Evolutionary conservation across 2,113 vertebrate species (phyloP), one percentile per base, ranked within the genome.

Genomic region (Ailurus styani): DNA sequence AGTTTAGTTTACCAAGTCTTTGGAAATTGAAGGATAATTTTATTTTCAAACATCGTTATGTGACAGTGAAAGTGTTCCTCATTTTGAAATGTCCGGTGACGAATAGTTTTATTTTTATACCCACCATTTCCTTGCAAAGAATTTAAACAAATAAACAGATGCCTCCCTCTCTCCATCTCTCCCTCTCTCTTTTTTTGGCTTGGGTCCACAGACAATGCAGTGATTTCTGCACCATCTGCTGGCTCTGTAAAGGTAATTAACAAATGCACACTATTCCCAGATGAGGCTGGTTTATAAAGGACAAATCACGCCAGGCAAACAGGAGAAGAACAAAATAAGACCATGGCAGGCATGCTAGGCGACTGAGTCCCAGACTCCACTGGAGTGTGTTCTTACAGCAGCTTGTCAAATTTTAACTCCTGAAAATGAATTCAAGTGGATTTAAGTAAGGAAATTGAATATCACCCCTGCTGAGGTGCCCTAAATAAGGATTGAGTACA

Each of bases 121-220:
- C 97, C 97, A 95, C 79, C 5, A 0, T 98, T 98, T 95, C 31
- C 47, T 97, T 97, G 91, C 91, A 93, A 98, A 98, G 98, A 98
- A 98, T 98, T 98, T 98, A 99, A 98, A 98, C 98, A 99, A 99
- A 99, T 97, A 99, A 99, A 98, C 98, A 99, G 98, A 98, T 98
- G 98, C 98, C 98, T 97, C 97, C 96, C 34, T 57, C 3, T 84
- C 90, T 55, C 31, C 64, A 2, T 83, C 78, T 79, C 88, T 94
- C 93, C 55, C 25, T 86, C 25, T 83, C 79, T 85, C 84, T 94
- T 18, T n/a, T 70, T 89, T 70, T 97, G 97, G 98, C 97, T 20
- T 17, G 4, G 42, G 34, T 96, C 98, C 98, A 98, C 96, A 77
- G 92, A 98, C 98, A 98, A 98, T 97, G 78, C 97, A 97, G 95